Evolutionary conservation across 2,113 vertebrate species (phyloP), one percentile per base, ranked within the genome.

Genomic region (Thunnus maccoyii): DNA sequence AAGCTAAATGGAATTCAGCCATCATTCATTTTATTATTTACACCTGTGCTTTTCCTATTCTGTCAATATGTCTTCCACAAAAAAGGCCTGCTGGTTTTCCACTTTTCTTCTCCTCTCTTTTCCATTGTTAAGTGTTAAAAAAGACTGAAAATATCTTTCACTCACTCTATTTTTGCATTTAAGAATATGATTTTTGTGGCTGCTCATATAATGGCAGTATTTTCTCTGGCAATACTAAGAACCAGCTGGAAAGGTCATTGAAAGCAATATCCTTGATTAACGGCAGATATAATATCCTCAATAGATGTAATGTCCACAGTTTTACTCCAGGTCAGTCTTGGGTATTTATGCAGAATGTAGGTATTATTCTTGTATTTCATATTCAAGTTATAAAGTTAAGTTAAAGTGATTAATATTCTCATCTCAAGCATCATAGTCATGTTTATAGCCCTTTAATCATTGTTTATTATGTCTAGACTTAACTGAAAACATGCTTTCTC

Each of bases 401-500:
- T 18, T 52, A 48, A 56, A 55, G 52, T 63, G 51, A 27, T 5
- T 25, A 27, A 63, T 56, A 63, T 81, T 65, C 73, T 83, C 63
- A 75, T 80, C 76, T 64, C 68, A 80, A 83, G 30, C 48, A 20
- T 68, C 78, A 61, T 48, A 76, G 32, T 77, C 75, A 44, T 80
- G 76, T 89, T 91, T 76, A 72, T 58, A 27, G 74, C 46, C 69
- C 66, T 92, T 91, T 84, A 80, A 87, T 91, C 76, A 65, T 70
- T 57, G 65, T 85, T 82, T 92, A 90, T 92, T 90, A 87, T 90
- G 83, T 90, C 87, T 89, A 62, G 72, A 74, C 51, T 55, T 89
- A 91, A 93, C 78, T 88, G 60, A 66, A 92, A 92, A 88, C 86
- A 92, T 75, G 81, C 83, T 76, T 86, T 76, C 65, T 78, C 89